These are phyloP conservation scores for Drosophila murphyi DNA, from an alignment of 1,140 invertebrate species.

Conservation along the genomic window DNA sequence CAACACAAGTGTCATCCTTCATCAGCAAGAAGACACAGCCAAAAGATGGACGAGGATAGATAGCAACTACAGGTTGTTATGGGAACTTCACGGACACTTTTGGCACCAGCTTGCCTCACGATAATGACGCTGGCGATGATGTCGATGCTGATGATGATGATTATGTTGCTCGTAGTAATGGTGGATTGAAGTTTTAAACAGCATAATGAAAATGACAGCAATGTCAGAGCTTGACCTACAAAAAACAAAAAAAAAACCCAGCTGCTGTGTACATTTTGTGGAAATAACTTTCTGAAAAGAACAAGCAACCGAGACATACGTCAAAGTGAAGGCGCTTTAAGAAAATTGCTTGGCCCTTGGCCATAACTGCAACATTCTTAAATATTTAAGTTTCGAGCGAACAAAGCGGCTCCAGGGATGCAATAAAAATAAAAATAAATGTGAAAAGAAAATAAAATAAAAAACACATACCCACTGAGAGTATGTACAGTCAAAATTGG, in stretches of 20 bases:
- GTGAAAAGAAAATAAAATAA: slow-evolving; percentile 26
- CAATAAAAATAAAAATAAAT: slow-evolving; percentile 1
- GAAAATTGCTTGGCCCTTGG: slow-evolving; percentile 34
- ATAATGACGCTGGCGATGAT: slow-evolving; percentile 56
- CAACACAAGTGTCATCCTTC: neutral
- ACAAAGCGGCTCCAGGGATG: neutral
- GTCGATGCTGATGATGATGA: slow-evolving; percentile 29
- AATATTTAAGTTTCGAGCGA: slow-evolving; percentile 58
- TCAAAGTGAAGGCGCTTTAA: slow-evolving; percentile 50
- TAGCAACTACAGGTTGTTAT: neutral
- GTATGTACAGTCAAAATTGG: slow-evolving; percentile 51
- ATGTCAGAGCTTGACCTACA: slow-evolving; percentile 68
- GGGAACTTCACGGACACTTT: slow-evolving; percentile 69
- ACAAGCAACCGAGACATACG: slow-evolving; percentile 66
- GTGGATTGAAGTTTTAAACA: neutral
- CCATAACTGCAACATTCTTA: slow-evolving; percentile 28
- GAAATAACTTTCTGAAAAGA: slow-evolving; percentile 33
- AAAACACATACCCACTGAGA: slow-evolving; percentile 46
- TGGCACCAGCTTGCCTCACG: slow-evolving; percentile 59
- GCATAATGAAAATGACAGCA: slow-evolving; percentile 24
- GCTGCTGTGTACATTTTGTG: slow-evolving; percentile 30
- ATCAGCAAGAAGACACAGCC: neutral
- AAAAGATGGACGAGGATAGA: slow-evolving; percentile 1
- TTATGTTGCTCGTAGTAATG: slow-evolving; percentile 25
- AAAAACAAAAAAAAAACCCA: slow-evolving; percentile 14